Evolutionary conservation across 2,888 invertebrate genomes (phyloP).

Genomic region (Synergus laeviventris): DNA sequence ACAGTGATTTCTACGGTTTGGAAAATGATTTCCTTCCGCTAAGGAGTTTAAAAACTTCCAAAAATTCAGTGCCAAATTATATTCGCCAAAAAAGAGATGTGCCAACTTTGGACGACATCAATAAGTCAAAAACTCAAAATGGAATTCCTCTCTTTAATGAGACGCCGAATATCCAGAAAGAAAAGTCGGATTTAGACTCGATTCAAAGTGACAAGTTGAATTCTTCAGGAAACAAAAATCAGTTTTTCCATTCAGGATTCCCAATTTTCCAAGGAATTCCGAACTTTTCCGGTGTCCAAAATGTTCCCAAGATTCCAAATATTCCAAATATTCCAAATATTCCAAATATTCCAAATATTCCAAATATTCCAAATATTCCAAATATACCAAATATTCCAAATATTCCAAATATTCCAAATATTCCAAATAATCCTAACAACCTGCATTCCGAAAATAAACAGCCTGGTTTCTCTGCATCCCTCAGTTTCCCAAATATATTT

Average conservation of each 20-base stretch:
- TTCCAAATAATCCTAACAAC: neutral
- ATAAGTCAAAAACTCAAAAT: neutral
- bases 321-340: too few species aligned
- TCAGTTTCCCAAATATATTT: neutral
- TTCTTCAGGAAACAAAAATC: neutral
- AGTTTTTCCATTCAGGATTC: neutral
- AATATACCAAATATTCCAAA: too few species aligned
- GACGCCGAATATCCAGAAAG: neutral
- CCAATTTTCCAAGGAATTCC: neutral
- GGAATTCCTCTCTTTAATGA: neutral
- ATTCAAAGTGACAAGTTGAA: neutral
- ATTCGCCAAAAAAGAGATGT: neutral
- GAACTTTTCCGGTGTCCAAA: too few species aligned
- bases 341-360: neutral
- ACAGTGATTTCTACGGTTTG: neutral
- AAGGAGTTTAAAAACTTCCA: too few species aligned
- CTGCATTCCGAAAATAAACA: neutral
- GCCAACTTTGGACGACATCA: neutral
- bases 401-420: neutral
- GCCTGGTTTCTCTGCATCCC: neutral
- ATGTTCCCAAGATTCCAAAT: too few species aligned
- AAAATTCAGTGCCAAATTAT: neutral
- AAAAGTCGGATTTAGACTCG: slow-evolving; percentile 1
- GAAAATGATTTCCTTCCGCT: neutral
- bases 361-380: too few species aligned